Evolutionary conservation across 2,113 vertebrate species (phyloP).

Genomic region (Tyto alba): DNA sequence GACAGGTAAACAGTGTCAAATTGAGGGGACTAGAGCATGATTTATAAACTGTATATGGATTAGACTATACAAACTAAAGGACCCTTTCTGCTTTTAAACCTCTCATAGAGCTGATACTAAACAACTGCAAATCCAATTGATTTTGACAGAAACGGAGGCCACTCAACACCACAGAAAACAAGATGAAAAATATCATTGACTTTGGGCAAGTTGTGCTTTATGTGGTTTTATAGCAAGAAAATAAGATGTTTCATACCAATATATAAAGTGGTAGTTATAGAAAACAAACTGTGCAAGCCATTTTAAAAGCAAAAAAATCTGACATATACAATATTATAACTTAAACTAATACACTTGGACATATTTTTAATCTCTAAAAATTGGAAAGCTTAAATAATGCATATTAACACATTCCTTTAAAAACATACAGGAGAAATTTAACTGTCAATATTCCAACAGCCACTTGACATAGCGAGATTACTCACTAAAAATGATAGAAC

Average conservation of each 20-base stretch:
- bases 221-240: background rate
- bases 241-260: background rate
- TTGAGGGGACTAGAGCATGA: rapidly evolving
- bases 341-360: background rate
- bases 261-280: background rate
- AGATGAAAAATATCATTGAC: background rate
- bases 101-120: background rate
- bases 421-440: background rate
- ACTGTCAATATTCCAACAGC: background rate
- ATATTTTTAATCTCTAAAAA: background rate
- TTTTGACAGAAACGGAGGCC: background rate
- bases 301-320: background rate
- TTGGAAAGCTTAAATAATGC: background rate
- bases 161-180: background rate
- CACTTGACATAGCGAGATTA: background rate
- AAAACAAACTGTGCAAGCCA: background rate
- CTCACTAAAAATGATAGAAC: background rate
- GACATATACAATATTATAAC: background rate
- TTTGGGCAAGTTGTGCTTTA: rapidly evolving
- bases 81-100: background rate
- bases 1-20: background rate
- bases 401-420: background rate
- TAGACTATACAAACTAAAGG: background rate
- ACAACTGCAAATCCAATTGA: background rate
- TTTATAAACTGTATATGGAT: background rate